Evolutionary conservation across 2,113 vertebrate genomes (phyloP).

Genomic region (Oenanthe oenanthe): DNA sequence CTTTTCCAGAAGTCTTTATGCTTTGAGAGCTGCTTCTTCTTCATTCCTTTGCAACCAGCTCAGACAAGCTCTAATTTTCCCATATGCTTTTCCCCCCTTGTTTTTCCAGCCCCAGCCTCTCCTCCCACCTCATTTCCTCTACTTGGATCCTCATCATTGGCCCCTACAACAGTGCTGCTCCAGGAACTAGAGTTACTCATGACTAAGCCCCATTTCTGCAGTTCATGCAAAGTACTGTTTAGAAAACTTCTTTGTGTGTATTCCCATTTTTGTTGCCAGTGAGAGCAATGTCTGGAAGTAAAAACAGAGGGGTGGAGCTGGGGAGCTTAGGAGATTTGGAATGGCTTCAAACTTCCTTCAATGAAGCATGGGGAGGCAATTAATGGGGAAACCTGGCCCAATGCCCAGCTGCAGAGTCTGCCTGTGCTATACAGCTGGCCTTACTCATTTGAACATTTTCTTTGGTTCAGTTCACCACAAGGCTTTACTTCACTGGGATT

Average conservation of each 20-base stretch:
- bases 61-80: neutral
- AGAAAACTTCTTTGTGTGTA: neutral
- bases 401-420: constrained; percentile 39
- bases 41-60: neutral
- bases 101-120: neutral
- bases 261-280: neutral
- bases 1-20: neutral
- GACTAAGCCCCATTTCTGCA: neutral
- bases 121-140: constrained; percentile 17
- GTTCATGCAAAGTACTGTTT: neutral
- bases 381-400: constrained; percentile 49
- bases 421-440: constrained; percentile 40
- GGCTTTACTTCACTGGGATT: constrained; percentile 38
- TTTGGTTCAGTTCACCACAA: constrained; percentile 46
- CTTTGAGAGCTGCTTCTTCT: neutral
- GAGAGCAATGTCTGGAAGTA: constrained; percentile 26
- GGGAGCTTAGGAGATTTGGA: constrained; percentile 45
- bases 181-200: neutral
- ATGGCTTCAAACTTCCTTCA: constrained; percentile 53
- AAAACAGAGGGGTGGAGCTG: constrained; percentile 46
- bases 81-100: neutral
- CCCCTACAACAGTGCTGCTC: neutral
- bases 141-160: neutral
- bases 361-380: constrained; percentile 49
- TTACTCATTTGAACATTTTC: constrained; percentile 59